Percentiles rank a stretch among this genome's conserved stretches.
Evolutionary conservation across 2,797 vertebrate species (phyloP).

Genomic region (Cercopithecus neglectus): DNA sequence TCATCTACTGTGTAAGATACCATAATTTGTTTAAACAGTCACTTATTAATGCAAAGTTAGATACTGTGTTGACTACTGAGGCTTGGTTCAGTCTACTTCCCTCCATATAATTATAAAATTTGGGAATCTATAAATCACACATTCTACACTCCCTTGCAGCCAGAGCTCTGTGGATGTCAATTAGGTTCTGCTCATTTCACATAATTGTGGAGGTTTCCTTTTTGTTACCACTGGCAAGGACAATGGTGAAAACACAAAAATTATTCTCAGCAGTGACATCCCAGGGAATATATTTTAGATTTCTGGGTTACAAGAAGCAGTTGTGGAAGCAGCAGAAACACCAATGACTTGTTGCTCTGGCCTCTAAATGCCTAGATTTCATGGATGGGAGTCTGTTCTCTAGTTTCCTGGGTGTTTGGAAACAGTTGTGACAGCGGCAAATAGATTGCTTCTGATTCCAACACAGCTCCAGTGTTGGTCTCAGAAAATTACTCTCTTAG

Average conservation of each 20-base stretch:
- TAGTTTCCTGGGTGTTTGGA: background rate
- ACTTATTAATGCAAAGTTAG: background rate
- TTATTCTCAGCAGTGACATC: background rate
- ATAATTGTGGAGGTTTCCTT: background rate
- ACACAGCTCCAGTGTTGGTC: background rate
- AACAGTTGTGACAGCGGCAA: background rate
- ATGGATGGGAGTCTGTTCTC: background rate
- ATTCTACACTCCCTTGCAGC: background rate
- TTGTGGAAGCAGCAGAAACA: background rate
- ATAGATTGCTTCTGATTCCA: background rate
- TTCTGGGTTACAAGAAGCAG: background rate
- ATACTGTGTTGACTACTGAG: background rate
- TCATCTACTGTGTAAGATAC: background rate
- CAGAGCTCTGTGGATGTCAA: background rate
- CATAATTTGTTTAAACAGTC: background rate
- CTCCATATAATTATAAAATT: slow-evolving; percentile 7
- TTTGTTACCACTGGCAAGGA: background rate
- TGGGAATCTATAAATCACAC: background rate
- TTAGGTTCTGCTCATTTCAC: background rate
- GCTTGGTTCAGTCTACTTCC: background rate
- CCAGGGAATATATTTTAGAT: background rate
- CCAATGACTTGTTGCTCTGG: background rate
- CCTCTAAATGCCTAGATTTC: background rate
- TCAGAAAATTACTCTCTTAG: background rate
- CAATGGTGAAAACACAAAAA: background rate